Conservation (phyloP, 1,140 invertebrate species). For the Arion vulgaris region DNA sequence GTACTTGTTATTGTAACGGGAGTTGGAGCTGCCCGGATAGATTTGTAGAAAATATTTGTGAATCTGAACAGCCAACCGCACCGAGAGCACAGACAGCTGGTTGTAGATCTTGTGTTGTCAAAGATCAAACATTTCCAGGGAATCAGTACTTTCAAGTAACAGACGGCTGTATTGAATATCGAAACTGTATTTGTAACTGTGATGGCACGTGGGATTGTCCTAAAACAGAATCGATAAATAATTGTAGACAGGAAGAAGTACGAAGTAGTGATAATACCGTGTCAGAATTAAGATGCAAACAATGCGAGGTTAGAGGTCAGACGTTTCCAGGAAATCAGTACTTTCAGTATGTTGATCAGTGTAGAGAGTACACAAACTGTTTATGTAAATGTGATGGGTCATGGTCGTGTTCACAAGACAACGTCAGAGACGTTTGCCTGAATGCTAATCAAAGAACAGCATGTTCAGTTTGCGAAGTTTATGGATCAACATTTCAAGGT, state of each 20-base stretch:
- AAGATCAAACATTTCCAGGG: slow-evolving; percentile 43
- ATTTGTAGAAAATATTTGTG: slow-evolving; percentile 41
- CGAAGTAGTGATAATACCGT: neutral
- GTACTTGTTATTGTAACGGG: slow-evolving; percentile 57
- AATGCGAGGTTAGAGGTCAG: neutral
- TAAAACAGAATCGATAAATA: neutral
- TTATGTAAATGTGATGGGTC: slow-evolving; percentile 10
- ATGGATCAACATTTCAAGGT: slow-evolving; percentile 36
- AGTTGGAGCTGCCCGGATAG: slow-evolving; percentile 50
- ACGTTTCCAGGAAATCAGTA: neutral
- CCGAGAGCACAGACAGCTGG: too few relatives aligned
- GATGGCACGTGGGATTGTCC: slow-evolving; percentile 51
- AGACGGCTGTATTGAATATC: slow-evolving; percentile 50
- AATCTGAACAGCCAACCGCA: slow-evolving; percentile 15
- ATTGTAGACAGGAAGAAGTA: neutral
- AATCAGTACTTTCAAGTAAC: slow-evolving; percentile 48
- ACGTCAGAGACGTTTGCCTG: neutral
- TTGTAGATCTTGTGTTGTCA: neutral
- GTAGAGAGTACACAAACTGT: slow-evolving; percentile 21
- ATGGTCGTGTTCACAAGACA: slow-evolving; percentile 3
- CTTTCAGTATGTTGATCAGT: neutral
- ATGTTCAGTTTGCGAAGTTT: neutral
- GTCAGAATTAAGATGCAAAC: neutral
- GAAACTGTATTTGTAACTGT: slow-evolving; percentile 51
- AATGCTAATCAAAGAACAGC: neutral